Evolutionary conservation across 23 tunicate species (phyloP), one percentile per base, ranked within the genome.

Genomic region (Ascidia mentula): DNA sequence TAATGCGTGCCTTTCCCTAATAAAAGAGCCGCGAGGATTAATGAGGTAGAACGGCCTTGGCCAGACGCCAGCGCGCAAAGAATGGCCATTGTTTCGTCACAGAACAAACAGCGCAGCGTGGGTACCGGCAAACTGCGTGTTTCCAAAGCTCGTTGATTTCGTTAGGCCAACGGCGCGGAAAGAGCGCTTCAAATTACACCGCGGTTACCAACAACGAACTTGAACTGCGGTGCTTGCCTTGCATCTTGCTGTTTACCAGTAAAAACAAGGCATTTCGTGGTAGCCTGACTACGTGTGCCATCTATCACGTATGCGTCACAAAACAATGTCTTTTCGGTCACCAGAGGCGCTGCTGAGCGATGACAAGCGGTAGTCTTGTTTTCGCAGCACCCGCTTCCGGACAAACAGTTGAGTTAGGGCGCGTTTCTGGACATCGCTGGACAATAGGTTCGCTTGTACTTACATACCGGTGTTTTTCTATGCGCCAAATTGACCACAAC

Each of bases 21-120:
- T 53, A 20, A 3, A 28, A n/a, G n/a, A n/a, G 28, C 13, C 7
- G 65, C 13, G 4, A 26, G 65, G 65, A 53, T 53, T 53, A 53
- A 53, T 53, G 65, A 53, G 65, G 28, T 53, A 53, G 65, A 53
- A 53, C 65, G 65, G 2, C 24, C 65, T 9, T 53, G 65, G 65
- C 65, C 13, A 20, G 65, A 28, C 2, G 65, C 65, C 28, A 53
- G 65, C 53, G 12, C 53, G 15, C 65, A 28, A 53, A 53, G 65
- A 53, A 53, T 53, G 65, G 65, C 65, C 65, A 53, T 53, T 53
- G 65, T 53, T 53, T 53, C 65, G 65, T 53, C 65, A 53, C 65
- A 53, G 65, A 53, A 53, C 12, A 53, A 53, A 53, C 65, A 53
- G 13, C 65, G 65, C 65, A 28, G 12, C 65, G 28, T 9, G 65